These are phyloP conservation scores for Eretmocerus hayati DNA, from an alignment of 2,888 invertebrate genomes.

Conservation along the genomic window DNA sequence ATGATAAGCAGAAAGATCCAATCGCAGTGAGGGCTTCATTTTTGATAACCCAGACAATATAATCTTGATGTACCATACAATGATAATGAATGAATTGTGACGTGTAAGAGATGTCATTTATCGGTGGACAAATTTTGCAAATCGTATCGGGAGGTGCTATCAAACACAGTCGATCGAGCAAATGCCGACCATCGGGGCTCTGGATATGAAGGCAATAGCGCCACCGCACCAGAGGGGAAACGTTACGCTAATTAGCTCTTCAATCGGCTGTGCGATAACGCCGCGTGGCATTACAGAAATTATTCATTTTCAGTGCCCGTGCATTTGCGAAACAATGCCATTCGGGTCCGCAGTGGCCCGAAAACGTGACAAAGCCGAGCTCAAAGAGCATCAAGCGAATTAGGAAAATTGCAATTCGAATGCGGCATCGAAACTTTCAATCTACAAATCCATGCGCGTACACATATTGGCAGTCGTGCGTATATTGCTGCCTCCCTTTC, in stretches of 20 bases:
- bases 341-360: background rate
- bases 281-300: constrained; percentile 5
- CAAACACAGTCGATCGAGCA: too few relatives aligned
- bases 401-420: constrained; percentile 9
- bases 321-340: background rate
- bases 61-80: too few relatives aligned
- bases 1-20: too few relatives aligned
- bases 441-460: background rate
- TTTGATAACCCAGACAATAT: too few relatives aligned
- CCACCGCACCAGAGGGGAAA: background rate
- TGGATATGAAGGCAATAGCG: too few relatives aligned
- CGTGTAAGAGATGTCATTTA: too few relatives aligned
- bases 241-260: background rate
- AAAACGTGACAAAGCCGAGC: background rate
- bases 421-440: background rate
- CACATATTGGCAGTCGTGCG: background rate
- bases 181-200: too few relatives aligned
- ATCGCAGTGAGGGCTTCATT: too few relatives aligned
- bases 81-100: too few relatives aligned
- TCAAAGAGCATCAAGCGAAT: background rate
- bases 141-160: too few relatives aligned
- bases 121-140: too few relatives aligned
- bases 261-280: background rate
- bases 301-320: background rate
- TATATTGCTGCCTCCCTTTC: background rate